Conservation (phyloP, 30 jellyfish, hydroid and myxozoan species). For the Rhopilema esculentum region DNA sequence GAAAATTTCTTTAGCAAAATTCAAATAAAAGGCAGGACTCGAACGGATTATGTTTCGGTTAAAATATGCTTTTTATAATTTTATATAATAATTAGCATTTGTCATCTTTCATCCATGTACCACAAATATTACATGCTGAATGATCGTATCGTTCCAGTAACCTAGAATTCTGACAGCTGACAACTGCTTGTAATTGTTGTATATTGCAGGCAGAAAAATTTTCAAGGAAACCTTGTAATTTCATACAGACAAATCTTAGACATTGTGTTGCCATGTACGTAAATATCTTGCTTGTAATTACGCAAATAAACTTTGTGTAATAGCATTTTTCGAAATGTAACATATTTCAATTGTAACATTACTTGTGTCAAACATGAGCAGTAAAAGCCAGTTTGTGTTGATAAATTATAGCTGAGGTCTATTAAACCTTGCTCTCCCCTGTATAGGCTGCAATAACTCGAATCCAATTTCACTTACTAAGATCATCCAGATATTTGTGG, state of each 20-base stretch:
- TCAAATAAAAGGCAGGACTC: too few relatives aligned
- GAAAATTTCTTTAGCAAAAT: too few relatives aligned
- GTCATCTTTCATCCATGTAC: too few relatives aligned
- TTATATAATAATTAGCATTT: too few relatives aligned
- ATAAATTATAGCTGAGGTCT: background rate
- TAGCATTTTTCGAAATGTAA: background rate
- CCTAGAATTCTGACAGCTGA: background rate
- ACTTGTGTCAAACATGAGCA: background rate
- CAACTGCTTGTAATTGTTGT: too few relatives aligned
- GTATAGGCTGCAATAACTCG: background rate
- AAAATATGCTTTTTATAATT: too few relatives aligned
- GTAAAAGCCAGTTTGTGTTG: background rate
- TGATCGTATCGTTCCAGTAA: background rate
- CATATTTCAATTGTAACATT: background rate
- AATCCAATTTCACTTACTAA: background rate
- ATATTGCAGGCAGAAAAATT: too few relatives aligned
- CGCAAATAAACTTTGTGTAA: background rate
- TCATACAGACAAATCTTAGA: background rate
- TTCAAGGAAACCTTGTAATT: background rate
- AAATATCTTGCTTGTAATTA: background rate
- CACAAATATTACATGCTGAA: too few relatives aligned
- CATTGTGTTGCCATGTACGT: background rate
- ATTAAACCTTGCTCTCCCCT: background rate
- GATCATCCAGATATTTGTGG: background rate
- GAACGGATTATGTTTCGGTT: too few relatives aligned